These are phyloP conservation scores for Ochotona curzoniae DNA, from an alignment of 2,113 vertebrate species.

Conservation along the genomic window DNA sequence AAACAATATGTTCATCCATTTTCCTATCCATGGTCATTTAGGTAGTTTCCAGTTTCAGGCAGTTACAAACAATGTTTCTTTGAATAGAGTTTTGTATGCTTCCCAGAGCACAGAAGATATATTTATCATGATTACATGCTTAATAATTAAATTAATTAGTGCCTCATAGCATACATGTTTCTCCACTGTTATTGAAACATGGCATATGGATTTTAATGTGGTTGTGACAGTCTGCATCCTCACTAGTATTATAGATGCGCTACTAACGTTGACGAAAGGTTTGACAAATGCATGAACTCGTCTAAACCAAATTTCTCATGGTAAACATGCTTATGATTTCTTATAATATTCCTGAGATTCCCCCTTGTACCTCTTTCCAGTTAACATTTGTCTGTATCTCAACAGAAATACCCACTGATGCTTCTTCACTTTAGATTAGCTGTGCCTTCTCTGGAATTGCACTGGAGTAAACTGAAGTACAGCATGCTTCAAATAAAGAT, in stretches of 20 bases:
- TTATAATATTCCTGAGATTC: background rate
- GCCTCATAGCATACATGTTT: background rate
- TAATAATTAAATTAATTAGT: background rate
- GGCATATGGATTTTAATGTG: background rate
- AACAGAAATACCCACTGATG: background rate
- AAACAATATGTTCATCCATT: background rate
- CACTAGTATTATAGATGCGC: background rate
- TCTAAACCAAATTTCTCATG: background rate
- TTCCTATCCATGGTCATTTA: background rate
- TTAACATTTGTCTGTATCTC: background rate
- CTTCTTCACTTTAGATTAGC: background rate
- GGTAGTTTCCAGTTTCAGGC: background rate
- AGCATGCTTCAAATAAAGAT: background rate
- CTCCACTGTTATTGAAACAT: constrained; percentile 6
- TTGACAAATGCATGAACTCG: background rate
- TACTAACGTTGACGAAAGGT: background rate
- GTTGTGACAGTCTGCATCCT: background rate
- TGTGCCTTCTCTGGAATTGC: background rate
- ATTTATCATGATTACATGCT: constrained; percentile 6
- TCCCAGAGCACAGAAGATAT: background rate
- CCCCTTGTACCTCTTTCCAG: background rate
- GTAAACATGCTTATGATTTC: background rate
- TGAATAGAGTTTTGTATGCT: background rate
- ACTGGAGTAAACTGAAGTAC: background rate
- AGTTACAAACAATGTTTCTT: background rate